phyloP scores from a whole-genome alignment of 2,888 invertebrate genomes.

The Tipula unca region DNA sequence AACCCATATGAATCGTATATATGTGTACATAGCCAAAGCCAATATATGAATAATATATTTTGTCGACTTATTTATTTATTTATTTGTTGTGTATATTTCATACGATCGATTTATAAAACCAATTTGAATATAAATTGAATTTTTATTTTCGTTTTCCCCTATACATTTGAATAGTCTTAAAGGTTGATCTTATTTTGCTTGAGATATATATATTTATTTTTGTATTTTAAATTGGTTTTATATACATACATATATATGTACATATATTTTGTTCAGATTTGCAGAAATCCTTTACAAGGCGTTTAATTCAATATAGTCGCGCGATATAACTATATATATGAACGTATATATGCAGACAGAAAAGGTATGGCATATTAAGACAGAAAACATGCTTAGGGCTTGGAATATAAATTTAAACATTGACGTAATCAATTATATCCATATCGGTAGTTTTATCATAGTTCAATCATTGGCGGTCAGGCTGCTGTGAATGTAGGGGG shows the following conservation, averaged over 20 bases:
- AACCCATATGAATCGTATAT: not conserved
- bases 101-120: conserved; percentile 8
- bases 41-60: not conserved
- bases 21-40: not conserved
- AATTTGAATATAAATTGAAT: conserved; percentile 14
- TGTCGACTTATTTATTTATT: not conserved
- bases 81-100: not conserved
- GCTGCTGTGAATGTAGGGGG: too few species aligned
- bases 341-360: not conserved
- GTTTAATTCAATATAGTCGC: not conserved
- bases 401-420: too few species aligned
- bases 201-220: not conserved
- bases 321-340: not conserved
- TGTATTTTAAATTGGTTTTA: conserved; percentile 4
- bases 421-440: too few species aligned
- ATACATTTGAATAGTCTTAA: conserved; percentile 3
- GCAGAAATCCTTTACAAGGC: not conserved
- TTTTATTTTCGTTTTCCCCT: conserved; percentile 14
- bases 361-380: not conserved
- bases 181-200: conserved; percentile 8
- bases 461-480: too few species aligned
- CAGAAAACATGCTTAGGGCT: too few species aligned
- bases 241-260: too few species aligned
- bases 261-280: not conserved
- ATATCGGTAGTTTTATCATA: too few species aligned